These are phyloP conservation scores for Sinhomidia bicolor DNA, from an alignment of 2,888 invertebrate genomes.

Conservation along the genomic window DNA sequence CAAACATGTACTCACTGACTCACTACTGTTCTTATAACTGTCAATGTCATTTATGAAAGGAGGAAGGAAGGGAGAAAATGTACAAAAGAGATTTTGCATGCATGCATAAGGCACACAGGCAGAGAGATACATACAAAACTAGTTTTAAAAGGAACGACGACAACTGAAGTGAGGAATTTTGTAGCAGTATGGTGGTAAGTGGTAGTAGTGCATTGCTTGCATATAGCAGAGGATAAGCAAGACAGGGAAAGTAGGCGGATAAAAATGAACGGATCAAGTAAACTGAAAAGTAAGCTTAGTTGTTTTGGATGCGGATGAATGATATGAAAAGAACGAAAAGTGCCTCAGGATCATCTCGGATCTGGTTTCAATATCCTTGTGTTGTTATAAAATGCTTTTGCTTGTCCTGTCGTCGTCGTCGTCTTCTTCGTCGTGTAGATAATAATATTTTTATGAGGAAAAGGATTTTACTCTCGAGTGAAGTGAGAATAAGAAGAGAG, in stretches of 20 bases:
- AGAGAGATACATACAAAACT: neutral
- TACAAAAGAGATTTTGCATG: neutral
- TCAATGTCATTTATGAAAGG: conserved; percentile 32
- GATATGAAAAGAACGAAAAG: conserved; percentile 72
- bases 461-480: conserved; percentile 42
- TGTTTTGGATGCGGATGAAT: conserved; percentile 66
- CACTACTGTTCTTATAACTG: neutral
- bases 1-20: neutral
- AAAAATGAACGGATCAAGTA: conserved; percentile 58
- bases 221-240: neutral
- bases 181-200: neutral
- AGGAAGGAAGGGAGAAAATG: neutral
- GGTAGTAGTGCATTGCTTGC: too few species aligned
- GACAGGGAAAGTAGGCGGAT: conserved; percentile 54
- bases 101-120: neutral
- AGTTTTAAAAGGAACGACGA: conserved; percentile 11
- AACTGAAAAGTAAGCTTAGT: conserved; percentile 26
- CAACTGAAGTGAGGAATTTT: neutral
- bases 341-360: conserved; percentile 70
- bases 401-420: conserved; percentile 16
- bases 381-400: conserved; percentile 41
- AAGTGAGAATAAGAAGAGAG: conserved; percentile 12
- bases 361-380: conserved; percentile 70
- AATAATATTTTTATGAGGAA: conserved; percentile 50
- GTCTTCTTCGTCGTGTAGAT: conserved; percentile 28